These are phyloP conservation scores for Lepus timidus DNA, from an alignment of 2,113 vertebrate genomes.

Conservation along the genomic window DNA sequence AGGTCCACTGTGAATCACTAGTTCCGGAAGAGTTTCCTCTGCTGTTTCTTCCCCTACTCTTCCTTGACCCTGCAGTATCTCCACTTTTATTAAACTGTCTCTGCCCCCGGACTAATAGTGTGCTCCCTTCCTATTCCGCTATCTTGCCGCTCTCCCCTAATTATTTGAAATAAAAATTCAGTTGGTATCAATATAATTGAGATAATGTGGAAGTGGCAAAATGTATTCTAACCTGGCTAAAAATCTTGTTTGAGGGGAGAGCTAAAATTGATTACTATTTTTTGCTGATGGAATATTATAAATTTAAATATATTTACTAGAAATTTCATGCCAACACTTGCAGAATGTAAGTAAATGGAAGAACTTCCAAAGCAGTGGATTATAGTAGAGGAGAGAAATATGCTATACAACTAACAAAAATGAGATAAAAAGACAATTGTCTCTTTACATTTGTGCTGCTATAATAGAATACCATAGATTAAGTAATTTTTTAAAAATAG, in stretches of 20 bases:
- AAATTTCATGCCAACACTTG: conserved; percentile 5
- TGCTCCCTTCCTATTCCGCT: too few species aligned
- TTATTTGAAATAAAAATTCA: conserved; percentile 43
- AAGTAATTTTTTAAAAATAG: background rate
- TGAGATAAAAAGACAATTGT: background rate
- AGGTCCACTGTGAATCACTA: too few species aligned
- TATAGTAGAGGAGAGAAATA: background rate
- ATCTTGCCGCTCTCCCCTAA: too few species aligned
- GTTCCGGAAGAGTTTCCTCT: too few species aligned
- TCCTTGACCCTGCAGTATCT: too few species aligned
- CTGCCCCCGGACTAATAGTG: too few species aligned
- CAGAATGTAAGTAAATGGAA: conserved; percentile 6
- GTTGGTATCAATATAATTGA: background rate
- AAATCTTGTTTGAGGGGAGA: background rate
- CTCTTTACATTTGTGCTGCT: background rate
- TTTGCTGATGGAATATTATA: background rate
- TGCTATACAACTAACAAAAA: conserved; percentile 2
- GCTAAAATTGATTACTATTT: background rate
- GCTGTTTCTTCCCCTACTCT: too few species aligned
- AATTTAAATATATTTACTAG: conserved; percentile 33
- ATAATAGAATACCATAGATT: background rate
- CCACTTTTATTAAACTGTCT: too few species aligned
- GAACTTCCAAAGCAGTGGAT: background rate
- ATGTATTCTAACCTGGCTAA: conserved; percentile 13
- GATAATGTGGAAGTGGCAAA: background rate